Conservation (phyloP, 2,888 invertebrate genomes). For the Lapara coniferarum region DNA sequence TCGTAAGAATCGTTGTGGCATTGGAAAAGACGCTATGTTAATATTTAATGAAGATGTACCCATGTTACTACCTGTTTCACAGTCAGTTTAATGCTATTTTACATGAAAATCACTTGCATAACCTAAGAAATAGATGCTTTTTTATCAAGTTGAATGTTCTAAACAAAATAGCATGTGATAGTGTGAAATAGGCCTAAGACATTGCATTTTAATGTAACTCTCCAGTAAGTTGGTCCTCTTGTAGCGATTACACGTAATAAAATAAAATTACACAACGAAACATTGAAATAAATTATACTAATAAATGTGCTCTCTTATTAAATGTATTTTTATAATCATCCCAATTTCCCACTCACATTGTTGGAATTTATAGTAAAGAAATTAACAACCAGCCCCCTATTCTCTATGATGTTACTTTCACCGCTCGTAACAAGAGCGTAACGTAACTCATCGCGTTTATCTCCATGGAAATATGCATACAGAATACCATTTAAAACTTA, state of each 20-base stretch:
- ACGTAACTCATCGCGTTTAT: too few species aligned
- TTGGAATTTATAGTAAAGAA: too few species aligned
- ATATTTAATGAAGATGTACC: too few species aligned
- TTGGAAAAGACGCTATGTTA: too few species aligned
- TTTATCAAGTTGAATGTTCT: too few species aligned
- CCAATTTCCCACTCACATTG: neutral
- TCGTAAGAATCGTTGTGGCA: too few species aligned
- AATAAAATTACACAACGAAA: constrained; percentile 62
- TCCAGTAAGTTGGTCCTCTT: neutral
- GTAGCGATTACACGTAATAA: constrained; percentile 36
- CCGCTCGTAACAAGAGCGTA: too few species aligned
- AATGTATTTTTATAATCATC: constrained; percentile 32
- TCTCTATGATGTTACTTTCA: too few species aligned
- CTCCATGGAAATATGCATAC: too few species aligned
- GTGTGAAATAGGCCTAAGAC: neutral
- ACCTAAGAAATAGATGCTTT: neutral
- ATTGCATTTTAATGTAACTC: constrained; percentile 10
- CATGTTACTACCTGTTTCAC: neutral
- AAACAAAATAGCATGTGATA: too few species aligned
- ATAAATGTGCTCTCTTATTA: constrained; percentile 47
- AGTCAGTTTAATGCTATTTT: neutral
- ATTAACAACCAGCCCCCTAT: too few species aligned
- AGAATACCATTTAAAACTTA: too few species aligned
- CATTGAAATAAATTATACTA: constrained; percentile 56
- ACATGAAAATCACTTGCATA: neutral